These are phyloP conservation scores for Anhinga anhinga DNA, from an alignment of 2,113 vertebrate genomes.

Conservation along the genomic window DNA sequence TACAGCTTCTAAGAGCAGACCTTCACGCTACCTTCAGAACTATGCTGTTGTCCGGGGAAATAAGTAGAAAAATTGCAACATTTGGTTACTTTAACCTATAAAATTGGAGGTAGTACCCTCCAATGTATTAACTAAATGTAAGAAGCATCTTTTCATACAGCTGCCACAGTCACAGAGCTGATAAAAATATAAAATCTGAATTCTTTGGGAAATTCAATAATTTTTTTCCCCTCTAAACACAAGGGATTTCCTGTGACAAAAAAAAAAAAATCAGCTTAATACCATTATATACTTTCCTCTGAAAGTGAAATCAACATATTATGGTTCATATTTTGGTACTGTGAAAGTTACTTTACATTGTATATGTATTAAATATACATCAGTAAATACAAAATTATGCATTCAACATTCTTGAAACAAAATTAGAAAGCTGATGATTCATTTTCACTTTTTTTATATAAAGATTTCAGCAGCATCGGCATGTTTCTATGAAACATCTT, in stretches of 20 bases:
- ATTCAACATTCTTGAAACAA: not conserved
- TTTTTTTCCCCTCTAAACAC: not conserved
- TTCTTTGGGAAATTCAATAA: not conserved
- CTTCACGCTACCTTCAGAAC: not conserved
- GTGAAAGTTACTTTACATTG: not conserved
- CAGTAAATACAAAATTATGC: not conserved
- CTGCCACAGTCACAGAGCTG: not conserved
- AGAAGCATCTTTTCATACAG: not conserved
- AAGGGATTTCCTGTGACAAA: not conserved
- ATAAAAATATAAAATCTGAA: not conserved
- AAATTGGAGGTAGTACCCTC: not conserved
- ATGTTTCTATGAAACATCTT: not conserved
- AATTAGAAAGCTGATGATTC: not conserved
- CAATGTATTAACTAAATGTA: not conserved
- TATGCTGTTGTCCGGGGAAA: not conserved
- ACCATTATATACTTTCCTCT: not conserved
- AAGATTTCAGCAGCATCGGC: not conserved
- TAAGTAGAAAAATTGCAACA: not conserved
- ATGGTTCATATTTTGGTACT: not conserved
- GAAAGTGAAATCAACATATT: not conserved
- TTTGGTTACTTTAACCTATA: not conserved
- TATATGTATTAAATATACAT: not conserved
- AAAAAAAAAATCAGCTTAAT: not conserved
- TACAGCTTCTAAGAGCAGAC: not conserved
- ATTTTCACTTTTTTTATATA: not conserved